Conservation (phyloP, 2,113 vertebrate genomes). For the Colinus virginianus region DNA sequence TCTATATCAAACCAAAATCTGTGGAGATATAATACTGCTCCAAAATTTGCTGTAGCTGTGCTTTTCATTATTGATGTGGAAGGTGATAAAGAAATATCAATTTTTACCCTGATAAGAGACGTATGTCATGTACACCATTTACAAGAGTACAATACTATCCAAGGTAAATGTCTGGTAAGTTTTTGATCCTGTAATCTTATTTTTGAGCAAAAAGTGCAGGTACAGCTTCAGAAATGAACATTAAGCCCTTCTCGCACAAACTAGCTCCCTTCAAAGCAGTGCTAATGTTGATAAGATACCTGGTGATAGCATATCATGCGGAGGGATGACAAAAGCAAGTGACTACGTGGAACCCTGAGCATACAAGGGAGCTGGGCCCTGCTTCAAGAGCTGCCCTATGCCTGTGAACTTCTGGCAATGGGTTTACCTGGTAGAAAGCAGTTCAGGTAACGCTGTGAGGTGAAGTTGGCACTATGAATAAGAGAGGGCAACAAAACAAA, state of each 20-base stretch:
- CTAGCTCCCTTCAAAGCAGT: slow-evolving; percentile 39
- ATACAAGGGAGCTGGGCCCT: neutral
- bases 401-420: neutral
- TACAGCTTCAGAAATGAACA: slow-evolving; percentile 45
- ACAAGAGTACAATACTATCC: neutral
- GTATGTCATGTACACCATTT: slow-evolving; percentile 3
- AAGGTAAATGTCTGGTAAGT: slow-evolving; percentile 31
- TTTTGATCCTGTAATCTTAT: slow-evolving; percentile 51
- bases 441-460: neutral
- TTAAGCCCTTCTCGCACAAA: slow-evolving; percentile 45
- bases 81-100: slow-evolving; percentile 28
- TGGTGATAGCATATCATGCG: neutral
- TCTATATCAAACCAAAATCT: neutral
- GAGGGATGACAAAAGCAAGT: slow-evolving; percentile 24
- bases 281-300: slow-evolving; percentile 33
- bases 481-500: neutral
- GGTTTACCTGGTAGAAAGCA: neutral
- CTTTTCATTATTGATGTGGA: slow-evolving; percentile 1
- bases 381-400: neutral
- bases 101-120: neutral
- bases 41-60: neutral
- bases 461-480: neutral
- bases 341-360: neutral
- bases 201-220: slow-evolving; percentile 26
- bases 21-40: neutral